phyloP scores from a whole-genome alignment of 2,888 invertebrate genomes.

The Agrypnus murinus region DNA sequence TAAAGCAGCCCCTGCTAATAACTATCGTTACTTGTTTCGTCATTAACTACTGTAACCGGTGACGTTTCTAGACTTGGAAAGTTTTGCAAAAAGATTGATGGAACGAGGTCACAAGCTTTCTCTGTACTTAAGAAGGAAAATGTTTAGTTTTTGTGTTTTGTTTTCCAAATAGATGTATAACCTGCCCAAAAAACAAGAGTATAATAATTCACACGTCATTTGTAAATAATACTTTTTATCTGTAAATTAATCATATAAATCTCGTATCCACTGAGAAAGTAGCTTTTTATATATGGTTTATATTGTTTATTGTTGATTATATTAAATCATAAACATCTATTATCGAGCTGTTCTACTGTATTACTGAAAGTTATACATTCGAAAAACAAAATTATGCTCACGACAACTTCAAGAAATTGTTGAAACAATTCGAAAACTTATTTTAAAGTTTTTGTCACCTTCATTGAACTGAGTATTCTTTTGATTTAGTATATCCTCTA shows the following conservation, averaged over 20 bases:
- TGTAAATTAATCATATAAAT: constrained; percentile 6
- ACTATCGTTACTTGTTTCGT: constrained; percentile 35
- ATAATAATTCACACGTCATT: background rate
- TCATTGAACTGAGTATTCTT: constrained; percentile 6
- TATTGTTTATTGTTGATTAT: constrained; percentile 1
- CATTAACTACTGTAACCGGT: constrained; percentile 39
- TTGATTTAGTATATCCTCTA: background rate
- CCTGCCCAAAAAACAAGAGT: background rate
- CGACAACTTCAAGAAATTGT: too few species aligned
- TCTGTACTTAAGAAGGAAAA: background rate
- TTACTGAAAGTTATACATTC: background rate
- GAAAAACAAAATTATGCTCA: too few species aligned
- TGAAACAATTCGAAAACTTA: too few species aligned
- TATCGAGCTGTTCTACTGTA: constrained; percentile 32
- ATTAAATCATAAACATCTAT: background rate
- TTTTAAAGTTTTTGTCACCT: too few species aligned
- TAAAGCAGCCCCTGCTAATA: constrained; percentile 31
- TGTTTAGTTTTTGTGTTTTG: background rate
- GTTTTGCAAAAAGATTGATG: constrained; percentile 30
- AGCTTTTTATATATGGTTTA: constrained; percentile 12
- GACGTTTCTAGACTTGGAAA: constrained; percentile 36
- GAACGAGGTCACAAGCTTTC: constrained; percentile 5
- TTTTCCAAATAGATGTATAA: background rate
- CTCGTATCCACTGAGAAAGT: constrained; percentile 1
- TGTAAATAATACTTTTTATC: background rate